Conservation (phyloP, 2,113 vertebrate species). For the Sminthopsis crassicaudata region DNA sequence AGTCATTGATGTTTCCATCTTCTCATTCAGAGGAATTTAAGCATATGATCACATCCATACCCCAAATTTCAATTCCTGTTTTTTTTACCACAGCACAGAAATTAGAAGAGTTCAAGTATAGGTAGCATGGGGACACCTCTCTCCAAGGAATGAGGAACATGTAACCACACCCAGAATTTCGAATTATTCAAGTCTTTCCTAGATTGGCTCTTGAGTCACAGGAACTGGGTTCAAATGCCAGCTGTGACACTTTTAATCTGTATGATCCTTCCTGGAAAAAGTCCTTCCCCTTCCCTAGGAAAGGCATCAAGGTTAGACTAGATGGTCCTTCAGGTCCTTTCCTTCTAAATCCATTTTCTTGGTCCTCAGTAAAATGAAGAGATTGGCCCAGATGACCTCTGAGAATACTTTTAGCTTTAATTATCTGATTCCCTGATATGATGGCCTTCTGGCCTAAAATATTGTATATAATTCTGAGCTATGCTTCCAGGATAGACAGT, state of each 20-base stretch:
- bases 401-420: neutral
- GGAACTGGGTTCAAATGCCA: neutral
- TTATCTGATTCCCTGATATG: neutral
- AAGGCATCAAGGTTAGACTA: no score
- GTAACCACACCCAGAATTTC: neutral
- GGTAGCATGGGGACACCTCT: neutral
- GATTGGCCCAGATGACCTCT: neutral
- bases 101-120: neutral
- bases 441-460: neutral
- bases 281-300: neutral
- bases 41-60: neutral
- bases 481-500: neutral
- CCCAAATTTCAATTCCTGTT: neutral
- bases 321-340: neutral
- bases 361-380: neutral
- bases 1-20: neutral
- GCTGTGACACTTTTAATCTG: neutral
- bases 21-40: neutral
- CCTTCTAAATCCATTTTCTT: neutral
- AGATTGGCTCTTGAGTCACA: neutral
- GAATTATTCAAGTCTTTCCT: neutral
- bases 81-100: neutral
- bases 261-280: neutral
- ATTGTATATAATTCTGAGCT: neutral
- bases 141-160: neutral